phyloP scores from a whole-genome alignment of 2,113 vertebrate genomes.

The Dunckerocampus dactyliophorus region DNA sequence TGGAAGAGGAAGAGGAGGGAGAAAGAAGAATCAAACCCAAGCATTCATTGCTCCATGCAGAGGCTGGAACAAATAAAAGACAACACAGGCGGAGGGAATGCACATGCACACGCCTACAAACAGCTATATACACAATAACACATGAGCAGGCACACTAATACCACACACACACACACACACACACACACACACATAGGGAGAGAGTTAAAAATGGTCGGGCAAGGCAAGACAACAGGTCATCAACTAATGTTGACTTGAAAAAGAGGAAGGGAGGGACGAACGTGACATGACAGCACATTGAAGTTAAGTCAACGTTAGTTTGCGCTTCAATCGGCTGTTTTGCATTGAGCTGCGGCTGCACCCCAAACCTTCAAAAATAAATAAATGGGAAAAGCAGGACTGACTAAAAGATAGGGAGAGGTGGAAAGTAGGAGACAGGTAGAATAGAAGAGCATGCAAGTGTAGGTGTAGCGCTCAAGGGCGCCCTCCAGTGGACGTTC shows the following conservation, averaged over 20 bases:
- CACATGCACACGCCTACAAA: conserved; percentile 57
- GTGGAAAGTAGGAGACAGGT: conserved; percentile 51
- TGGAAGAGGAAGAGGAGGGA: conserved; percentile 66
- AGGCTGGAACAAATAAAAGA: conserved; percentile 68
- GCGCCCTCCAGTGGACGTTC: neutral
- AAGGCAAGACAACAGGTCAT: conserved; percentile 70
- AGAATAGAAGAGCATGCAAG: conserved; percentile 70
- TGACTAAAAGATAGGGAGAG: conserved; percentile 22
- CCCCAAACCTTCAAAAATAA: conserved; percentile 70
- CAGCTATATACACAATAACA: conserved; percentile 51
- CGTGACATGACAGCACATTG: conserved; percentile 68
- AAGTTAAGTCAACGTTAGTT: conserved; percentile 76
- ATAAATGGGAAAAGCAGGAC: conserved; percentile 25
- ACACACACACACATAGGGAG: conserved; percentile 43
- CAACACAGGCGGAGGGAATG: conserved; percentile 57
- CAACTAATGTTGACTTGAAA: conserved; percentile 77
- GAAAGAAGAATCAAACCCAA: conserved; percentile 75
- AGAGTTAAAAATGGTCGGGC: conserved; percentile 63
- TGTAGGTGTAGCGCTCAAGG: conserved; percentile 73
- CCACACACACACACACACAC: conserved; percentile 39
- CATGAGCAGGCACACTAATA: conserved; percentile 39
- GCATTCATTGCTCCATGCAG: conserved; percentile 75
- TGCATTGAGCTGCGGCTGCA: conserved; percentile 62
- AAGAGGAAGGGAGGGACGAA: conserved; percentile 58
- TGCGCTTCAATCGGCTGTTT: conserved; percentile 28